A percentile compares a stretch with the other conserved stretches of the same genome.
Conservation (phyloP, 2,797 vertebrate genomes). For the Lutjanus campechanus region DNA sequence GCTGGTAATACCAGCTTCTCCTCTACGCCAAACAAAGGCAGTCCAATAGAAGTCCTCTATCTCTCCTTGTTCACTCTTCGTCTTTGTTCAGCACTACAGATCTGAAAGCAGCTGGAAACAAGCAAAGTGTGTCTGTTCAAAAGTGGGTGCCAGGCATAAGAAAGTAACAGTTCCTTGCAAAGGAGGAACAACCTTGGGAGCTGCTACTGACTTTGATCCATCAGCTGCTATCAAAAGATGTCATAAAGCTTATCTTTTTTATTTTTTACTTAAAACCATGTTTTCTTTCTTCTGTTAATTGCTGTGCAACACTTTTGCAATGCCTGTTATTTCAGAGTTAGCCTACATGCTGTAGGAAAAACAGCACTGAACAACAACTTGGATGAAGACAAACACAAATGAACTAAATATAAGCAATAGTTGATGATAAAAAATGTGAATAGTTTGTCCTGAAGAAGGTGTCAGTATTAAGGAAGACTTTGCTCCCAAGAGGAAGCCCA, state of each 20-base stretch:
- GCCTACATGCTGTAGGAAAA: background rate
- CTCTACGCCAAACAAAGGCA: conserved; percentile 25
- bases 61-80: background rate
- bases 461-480: background rate
- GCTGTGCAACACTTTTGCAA: background rate
- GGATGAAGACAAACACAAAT: background rate
- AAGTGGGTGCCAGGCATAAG: background rate
- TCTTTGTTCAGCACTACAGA: conserved; percentile 25
- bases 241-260: background rate
- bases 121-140: background rate
- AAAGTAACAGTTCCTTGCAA: background rate
- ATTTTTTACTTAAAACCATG: no score
- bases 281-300: no score
- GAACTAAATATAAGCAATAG: background rate
- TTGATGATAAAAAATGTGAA: background rate
- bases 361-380: background rate
- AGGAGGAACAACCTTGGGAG: no score
- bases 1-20: conserved; percentile 25
- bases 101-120: conserved; percentile 4
- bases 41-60: background rate
- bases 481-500: no score
- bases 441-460: background rate
- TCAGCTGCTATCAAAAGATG: background rate
- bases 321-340: no score
- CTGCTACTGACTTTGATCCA: background rate